Evolutionary conservation across 1,140 invertebrate species (phyloP).

Genomic region (Aricia agestis): DNA sequence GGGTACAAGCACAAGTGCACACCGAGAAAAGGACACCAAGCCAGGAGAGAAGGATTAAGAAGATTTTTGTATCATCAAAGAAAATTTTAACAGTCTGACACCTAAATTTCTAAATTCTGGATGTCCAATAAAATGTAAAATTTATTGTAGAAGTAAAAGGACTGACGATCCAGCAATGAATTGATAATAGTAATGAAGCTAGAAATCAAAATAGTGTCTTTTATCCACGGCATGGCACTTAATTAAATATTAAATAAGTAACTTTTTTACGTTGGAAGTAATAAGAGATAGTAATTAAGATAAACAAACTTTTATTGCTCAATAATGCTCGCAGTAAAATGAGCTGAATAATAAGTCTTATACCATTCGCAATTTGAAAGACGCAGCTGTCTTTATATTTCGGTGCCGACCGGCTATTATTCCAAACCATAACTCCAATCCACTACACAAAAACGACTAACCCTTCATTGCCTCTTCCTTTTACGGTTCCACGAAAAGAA

Average conservation of each 20-base stretch:
- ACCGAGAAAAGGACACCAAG: slow-evolving; percentile 6
- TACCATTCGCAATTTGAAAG: background rate
- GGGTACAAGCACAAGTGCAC: slow-evolving; percentile 17
- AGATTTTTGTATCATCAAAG: background rate
- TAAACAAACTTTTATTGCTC: slow-evolving; percentile 19
- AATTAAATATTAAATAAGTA: background rate
- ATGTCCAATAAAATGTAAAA: too few species aligned
- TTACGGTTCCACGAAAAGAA: slow-evolving; percentile 72
- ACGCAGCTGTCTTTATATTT: slow-evolving; percentile 54
- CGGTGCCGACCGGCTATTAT: slow-evolving; percentile 57
- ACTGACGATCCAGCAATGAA: too few species aligned
- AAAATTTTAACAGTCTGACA: background rate
- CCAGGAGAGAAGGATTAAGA: background rate
- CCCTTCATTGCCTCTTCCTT: slow-evolving; percentile 74
- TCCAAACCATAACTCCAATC: slow-evolving; percentile 61
- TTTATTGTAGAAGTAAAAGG: too few species aligned
- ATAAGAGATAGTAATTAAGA: background rate
- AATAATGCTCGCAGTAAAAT: slow-evolving; percentile 9
- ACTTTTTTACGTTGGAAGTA: background rate
- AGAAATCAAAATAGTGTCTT: background rate
- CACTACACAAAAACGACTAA: slow-evolving; percentile 65
- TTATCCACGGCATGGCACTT: background rate
- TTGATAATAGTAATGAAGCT: too few species aligned
- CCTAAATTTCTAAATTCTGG: too few species aligned
- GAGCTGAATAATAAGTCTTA: slow-evolving; percentile 3